phyloP scores from a whole-genome alignment of 1,140 invertebrate species.

The Aplysia californica region DNA sequence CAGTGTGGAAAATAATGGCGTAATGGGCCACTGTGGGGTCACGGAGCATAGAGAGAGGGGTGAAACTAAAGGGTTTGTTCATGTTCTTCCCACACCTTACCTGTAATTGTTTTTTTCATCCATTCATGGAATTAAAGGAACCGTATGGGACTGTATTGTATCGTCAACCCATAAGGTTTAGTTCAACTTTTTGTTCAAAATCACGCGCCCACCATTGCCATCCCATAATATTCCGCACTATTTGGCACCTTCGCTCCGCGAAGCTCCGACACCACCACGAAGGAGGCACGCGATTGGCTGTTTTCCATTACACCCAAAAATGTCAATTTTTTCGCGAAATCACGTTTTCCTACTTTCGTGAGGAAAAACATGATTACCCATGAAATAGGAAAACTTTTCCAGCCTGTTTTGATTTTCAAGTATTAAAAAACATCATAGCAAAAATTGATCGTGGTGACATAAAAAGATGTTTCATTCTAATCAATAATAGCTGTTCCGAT shows the following conservation, averaged over 20 bases:
- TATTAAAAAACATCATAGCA: too few species aligned
- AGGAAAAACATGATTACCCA: too few species aligned
- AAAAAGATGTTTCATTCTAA: too few species aligned
- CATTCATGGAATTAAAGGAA: too few species aligned
- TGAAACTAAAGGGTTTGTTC: background rate
- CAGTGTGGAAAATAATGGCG: constrained; percentile 27
- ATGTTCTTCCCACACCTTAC: too few species aligned
- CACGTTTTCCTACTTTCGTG: background rate
- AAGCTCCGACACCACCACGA: constrained; percentile 7
- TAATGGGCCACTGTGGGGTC: constrained; percentile 26
- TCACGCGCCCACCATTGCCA: constrained; percentile 79
- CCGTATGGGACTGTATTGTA: too few species aligned
- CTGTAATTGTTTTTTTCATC: too few species aligned
- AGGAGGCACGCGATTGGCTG: background rate
- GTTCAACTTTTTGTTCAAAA: constrained; percentile 74
- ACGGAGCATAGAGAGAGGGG: background rate
- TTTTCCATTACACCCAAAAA: background rate
- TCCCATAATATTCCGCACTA: constrained; percentile 68
- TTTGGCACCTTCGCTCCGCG: constrained; percentile 21
- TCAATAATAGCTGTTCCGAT: too few species aligned
- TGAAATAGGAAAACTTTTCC: too few species aligned
- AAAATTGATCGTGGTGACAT: background rate
- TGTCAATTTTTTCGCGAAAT: background rate
- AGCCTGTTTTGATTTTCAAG: too few species aligned
- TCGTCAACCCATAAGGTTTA: constrained; percentile 5